phyloP scores from a whole-genome alignment of 2,113 vertebrate species.

The Channa maculata region DNA sequence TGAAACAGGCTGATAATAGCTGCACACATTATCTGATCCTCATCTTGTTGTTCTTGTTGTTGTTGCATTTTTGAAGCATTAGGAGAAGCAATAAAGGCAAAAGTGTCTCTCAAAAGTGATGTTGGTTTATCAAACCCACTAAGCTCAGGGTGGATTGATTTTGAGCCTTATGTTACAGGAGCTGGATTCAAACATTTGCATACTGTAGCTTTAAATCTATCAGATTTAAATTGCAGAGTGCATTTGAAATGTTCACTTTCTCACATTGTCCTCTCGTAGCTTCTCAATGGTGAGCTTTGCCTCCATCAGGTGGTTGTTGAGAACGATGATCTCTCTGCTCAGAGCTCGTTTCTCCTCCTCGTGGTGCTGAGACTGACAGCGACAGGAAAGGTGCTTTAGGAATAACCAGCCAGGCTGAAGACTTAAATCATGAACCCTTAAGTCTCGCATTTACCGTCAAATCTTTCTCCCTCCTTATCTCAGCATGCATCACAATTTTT shows the following conservation, averaged over 20 bases:
- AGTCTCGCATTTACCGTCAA: too few relatives aligned
- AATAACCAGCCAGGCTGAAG: not conserved
- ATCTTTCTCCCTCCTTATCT: too few relatives aligned
- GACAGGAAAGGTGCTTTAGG: constrained; percentile 1
- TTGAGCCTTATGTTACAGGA: too few relatives aligned
- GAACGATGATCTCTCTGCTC: constrained; percentile 95
- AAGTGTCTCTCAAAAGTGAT: too few relatives aligned
- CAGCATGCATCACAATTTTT: too few relatives aligned
- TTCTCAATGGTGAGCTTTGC: constrained; percentile 98
- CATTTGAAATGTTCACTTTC: constrained; percentile 66
- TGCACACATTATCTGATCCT: not conserved
- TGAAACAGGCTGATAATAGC: not conserved
- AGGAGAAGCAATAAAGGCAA: too few relatives aligned
- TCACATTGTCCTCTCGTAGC: constrained; percentile 95
- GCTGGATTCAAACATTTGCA: too few relatives aligned
- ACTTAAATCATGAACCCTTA: too few relatives aligned
- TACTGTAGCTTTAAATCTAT: too few relatives aligned
- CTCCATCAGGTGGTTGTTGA: constrained; percentile 97
- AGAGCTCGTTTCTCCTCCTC: constrained; percentile 96
- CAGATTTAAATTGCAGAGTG: too few relatives aligned
- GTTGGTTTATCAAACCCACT: too few relatives aligned
- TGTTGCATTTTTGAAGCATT: not conserved
- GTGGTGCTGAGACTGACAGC: constrained; percentile 91
- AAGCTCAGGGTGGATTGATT: too few relatives aligned
- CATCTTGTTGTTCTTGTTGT: not conserved